Evolutionary conservation across 2,113 vertebrate species (phyloP).

Genomic region (Meleagris gallopavo): DNA sequence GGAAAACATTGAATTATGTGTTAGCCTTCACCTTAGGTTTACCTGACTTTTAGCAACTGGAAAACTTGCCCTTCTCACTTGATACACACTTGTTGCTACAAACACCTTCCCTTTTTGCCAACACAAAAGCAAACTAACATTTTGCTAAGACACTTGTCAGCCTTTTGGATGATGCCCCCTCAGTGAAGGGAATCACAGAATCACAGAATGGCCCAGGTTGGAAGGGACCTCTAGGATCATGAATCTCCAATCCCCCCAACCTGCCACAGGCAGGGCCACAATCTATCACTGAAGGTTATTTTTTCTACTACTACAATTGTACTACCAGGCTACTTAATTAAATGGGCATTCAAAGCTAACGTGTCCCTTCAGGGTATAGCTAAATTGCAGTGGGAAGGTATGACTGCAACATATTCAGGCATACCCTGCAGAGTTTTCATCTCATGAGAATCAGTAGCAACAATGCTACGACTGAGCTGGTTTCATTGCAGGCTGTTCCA

Average conservation of each 20-base stretch:
- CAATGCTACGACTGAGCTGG: background rate
- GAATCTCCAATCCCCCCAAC: too few species aligned
- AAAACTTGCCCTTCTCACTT: background rate
- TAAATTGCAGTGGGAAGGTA: conserved; percentile 4
- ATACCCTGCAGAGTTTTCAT: background rate
- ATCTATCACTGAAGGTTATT: background rate
- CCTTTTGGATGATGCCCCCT: background rate
- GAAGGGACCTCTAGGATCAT: too few species aligned
- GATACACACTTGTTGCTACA: background rate
- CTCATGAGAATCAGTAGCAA: background rate
- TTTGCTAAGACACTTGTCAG: background rate
- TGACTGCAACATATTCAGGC: background rate
- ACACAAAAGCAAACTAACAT: background rate
- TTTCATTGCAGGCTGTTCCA: background rate
- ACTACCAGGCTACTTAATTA: conserved; percentile 32
- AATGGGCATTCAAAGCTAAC: conserved; percentile 38
- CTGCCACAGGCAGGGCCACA: too few species aligned
- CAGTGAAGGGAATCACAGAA: background rate
- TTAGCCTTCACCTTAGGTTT: background rate
- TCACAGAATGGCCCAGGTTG: too few species aligned
- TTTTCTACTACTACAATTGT: conserved; percentile 11
- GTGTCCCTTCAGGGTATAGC: background rate
- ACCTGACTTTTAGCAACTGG: background rate
- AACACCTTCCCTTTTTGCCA: background rate
- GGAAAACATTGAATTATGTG: background rate